Evolutionary conservation across 2,888 invertebrate species (phyloP), one percentile per base, ranked within the genome.

Genomic region (Xanthia icteritia): DNA sequence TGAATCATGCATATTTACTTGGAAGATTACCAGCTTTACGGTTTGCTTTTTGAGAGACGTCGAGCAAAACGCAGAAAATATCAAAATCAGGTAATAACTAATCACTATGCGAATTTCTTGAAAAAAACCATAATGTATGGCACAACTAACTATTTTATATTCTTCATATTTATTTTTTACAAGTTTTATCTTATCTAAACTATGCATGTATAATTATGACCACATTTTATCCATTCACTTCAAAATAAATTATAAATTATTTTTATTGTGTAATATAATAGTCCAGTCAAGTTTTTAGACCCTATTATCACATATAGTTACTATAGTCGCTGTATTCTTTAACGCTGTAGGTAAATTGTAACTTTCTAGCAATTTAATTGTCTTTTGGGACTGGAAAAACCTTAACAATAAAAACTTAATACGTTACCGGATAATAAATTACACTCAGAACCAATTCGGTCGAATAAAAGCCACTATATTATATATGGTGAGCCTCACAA

Each of bases 1-100:
- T 42, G 36, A 42, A 23, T 36, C 36, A 27, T 73, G 27, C 23
- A 71, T 58, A 73, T 17, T n/a, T 42, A 67, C 63, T 58, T 54
- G 17, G 9, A 39, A 56, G 42, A 77, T 54, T 58, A 51, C 17
- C 11, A 51, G 13, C 36, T 63, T 31, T 51, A n/a, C n/a, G n/a
- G 39, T 17, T n/a, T n/a, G 8, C 9, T 17, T 17, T 39, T n/a
- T 39, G 39, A 8, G 42, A 42, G 42, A 11, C 11, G 42, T 42
- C 42, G 42, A 42, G 11, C 1, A 42, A 11, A 42, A 42, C 42
- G 42, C 42, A 39, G 5, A n/a, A n/a, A 39, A 27, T n/a, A 42
- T 39, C 64, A 9, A 39, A 39, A n/a, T n/a, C 23, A n/a, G 9
- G 8, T 39, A 64, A n/a, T 39, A 64, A 39, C 13, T 64, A 8